These are phyloP conservation scores for Sinhomidia bicolor DNA, from an alignment of 2,888 invertebrate species.

Conservation along the genomic window DNA sequence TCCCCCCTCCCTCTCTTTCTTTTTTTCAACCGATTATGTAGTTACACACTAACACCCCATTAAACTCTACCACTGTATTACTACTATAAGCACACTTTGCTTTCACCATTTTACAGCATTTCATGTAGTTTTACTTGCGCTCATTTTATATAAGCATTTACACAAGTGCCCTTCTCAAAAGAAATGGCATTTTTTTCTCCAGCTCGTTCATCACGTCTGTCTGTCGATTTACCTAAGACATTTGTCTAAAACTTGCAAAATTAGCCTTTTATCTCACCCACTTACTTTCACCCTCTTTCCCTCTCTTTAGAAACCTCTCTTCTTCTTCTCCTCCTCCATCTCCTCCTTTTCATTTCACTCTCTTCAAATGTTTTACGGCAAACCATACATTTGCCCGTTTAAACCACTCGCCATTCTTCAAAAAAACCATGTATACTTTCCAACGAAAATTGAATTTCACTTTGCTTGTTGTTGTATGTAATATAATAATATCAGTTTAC, in stretches of 20 bases:
- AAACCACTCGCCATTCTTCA: too few relatives aligned
- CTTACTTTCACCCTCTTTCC: not conserved
- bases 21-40: constrained; percentile 47
- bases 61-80: constrained; percentile 11
- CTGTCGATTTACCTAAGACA: constrained; percentile 45
- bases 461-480: too few relatives aligned
- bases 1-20: not conserved
- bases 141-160: too few relatives aligned
- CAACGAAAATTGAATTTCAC: too few relatives aligned
- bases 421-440: too few relatives aligned
- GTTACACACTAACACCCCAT: constrained; percentile 26
- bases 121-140: not conserved
- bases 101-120: not conserved
- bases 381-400: too few relatives aligned
- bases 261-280: constrained; percentile 34
- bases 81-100: too few relatives aligned
- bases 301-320: too few relatives aligned
- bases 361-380: too few relatives aligned
- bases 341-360: too few relatives aligned
- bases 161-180: not conserved
- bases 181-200: constrained; percentile 3
- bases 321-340: too few relatives aligned
- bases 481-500: too few relatives aligned
- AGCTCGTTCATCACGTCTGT: constrained; percentile 48
- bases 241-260: constrained; percentile 42